Conservation (phyloP, 2,797 vertebrate species). For the Antennarius maculatus region DNA sequence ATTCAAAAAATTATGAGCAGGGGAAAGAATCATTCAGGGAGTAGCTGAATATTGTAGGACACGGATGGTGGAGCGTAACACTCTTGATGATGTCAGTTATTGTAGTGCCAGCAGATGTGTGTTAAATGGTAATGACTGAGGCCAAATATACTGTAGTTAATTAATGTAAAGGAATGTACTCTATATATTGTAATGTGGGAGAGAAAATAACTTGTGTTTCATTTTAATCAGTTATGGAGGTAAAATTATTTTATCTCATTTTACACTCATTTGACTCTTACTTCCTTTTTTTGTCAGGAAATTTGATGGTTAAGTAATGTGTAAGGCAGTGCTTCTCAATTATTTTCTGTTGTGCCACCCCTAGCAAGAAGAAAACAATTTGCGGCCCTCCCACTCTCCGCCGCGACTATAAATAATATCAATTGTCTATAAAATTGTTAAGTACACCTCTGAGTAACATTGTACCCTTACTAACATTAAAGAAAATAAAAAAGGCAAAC, state of each 20-base stretch:
- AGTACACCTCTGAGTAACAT: no score
- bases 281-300: slow-evolving; percentile 7
- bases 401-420: no score
- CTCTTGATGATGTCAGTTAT: slow-evolving; percentile 56
- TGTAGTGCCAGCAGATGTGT: slow-evolving; percentile 29
- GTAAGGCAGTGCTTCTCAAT: background rate
- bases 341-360: no score
- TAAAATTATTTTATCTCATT: background rate
- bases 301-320: background rate
- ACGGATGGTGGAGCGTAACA: slow-evolving; percentile 56
- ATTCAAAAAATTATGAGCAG: slow-evolving; percentile 54
- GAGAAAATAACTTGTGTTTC: slow-evolving; percentile 20
- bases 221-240: slow-evolving; percentile 11
- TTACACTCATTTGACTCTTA: background rate
- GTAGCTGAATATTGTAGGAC: slow-evolving; percentile 57
- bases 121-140: slow-evolving; percentile 29
- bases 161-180: slow-evolving; percentile 23
- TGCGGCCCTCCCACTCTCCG: no score
- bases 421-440: no score
- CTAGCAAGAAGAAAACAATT: no score
- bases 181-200: slow-evolving; percentile 15
- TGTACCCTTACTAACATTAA: no score
- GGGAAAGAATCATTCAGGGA: slow-evolving; percentile 58
- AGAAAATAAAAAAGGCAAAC: no score
- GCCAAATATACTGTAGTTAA: slow-evolving; percentile 49